These are phyloP conservation scores for Psilopsiagon aurifrons DNA, from an alignment of 2,113 vertebrate genomes.

Conservation along the genomic window DNA sequence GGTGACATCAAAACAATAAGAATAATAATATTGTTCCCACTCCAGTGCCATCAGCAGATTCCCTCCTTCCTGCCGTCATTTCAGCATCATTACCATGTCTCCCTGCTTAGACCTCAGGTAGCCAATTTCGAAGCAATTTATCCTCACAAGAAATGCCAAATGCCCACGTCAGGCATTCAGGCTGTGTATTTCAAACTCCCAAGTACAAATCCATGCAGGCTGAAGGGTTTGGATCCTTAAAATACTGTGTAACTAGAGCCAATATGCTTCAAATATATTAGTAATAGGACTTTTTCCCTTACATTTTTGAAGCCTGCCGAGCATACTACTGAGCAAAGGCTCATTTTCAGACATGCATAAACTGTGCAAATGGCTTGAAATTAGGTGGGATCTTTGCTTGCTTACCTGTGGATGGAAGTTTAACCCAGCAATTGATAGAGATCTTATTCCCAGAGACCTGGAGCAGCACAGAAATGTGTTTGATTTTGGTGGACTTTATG, in stretches of 20 bases:
- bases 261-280: background rate
- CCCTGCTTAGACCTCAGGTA: conserved; percentile 60
- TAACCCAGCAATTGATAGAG: background rate
- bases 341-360: background rate
- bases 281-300: background rate
- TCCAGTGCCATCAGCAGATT: conserved; percentile 40
- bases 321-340: background rate
- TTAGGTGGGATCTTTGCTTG: background rate
- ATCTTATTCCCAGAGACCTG: background rate
- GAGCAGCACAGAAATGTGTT: background rate
- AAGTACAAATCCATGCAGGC: background rate
- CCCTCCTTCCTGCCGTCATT: conserved; percentile 2
- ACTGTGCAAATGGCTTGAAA: background rate
- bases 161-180: background rate
- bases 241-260: background rate
- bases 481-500: background rate
- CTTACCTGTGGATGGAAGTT: background rate
- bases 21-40: conserved; percentile 48
- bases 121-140: conserved; percentile 53
- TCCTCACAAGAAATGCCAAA: background rate
- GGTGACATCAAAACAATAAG: conserved; percentile 52
- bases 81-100: conserved; percentile 50
- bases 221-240: background rate
- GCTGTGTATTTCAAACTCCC: background rate
- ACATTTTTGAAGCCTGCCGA: background rate